Base-by-base conservation (phyloP, 1,140 invertebrate genomes). In the Apolygus lucorum region DNA sequence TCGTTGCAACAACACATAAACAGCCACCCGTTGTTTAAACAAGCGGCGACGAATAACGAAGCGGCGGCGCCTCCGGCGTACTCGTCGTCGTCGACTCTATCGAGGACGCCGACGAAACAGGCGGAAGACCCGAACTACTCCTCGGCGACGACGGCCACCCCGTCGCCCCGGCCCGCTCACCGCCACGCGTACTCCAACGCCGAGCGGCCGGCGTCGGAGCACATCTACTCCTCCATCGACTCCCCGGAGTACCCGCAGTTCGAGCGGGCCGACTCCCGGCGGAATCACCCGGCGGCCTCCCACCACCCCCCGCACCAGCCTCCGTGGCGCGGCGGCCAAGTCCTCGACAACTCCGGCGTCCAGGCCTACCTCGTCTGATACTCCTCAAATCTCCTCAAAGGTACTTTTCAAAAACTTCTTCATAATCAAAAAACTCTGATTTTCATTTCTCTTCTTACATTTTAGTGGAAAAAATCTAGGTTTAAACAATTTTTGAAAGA, bases 211-310 rank as follows among this genome's bases (percentile, higher is more conserved):
- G 85, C 89, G 42, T 90, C 89, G 68, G 90, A 92, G 80, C 90
- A 92, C 79, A 92, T 92, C 74, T 92, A 92, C 77, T 91, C 90
- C 28, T 90, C 89, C 74, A 92, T 92, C 78, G 90, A 92, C 78
- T 91, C 90, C 24, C 91, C 90, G 4, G 90, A 92, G 77, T 91
- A 92, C 75, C 85, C 84, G 70, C 76, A 78, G 81, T 73, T 73
- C 68, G 72, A 73, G 66, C 28, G 74, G 28, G 69, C 72, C 62
- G 69, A 70, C 27, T 68, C 70, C 34, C 22, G 74, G 42, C 27
- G 73, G 66, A 67, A 68, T 26, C 25, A 21, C 42, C 22, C 22
- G 29, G 28, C 26, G 28, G 68, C 28, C 63, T 29, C 67, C 63
- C 71, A 68, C 28, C 71, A 69, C 42, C 67, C 66, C n/a, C 68